These are phyloP conservation scores for Endotricha flammealis DNA, from an alignment of 2,888 invertebrate genomes.

Conservation along the genomic window DNA sequence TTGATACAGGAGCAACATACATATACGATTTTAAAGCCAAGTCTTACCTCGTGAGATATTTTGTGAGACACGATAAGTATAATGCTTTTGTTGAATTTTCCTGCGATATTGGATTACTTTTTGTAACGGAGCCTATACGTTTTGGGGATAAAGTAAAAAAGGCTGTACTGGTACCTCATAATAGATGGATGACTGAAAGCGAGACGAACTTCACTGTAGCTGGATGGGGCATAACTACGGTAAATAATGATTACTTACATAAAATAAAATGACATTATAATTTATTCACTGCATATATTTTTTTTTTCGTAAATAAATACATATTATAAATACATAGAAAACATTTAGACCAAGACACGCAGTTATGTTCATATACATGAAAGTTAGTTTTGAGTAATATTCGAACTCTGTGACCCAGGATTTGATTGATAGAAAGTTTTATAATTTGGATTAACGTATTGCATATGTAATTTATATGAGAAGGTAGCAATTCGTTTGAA, in stretches of 20 bases:
- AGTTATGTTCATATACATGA: too few species aligned
- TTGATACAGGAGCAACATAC: constrained; percentile 41
- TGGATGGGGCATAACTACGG: constrained; percentile 58
- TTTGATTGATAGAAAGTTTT: too few species aligned
- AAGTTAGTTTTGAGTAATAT: too few species aligned
- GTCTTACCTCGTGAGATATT: constrained; percentile 26
- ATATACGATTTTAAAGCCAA: constrained; percentile 36
- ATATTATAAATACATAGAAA: too few species aligned
- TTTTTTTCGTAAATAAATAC: too few species aligned
- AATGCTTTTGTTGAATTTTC: constrained; percentile 37
- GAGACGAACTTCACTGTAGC: constrained; percentile 36
- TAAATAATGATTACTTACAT: constrained; percentile 19
- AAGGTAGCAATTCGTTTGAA: too few species aligned
- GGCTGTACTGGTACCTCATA: constrained; percentile 34
- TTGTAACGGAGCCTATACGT: constrained; percentile 31
- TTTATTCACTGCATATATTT: too few species aligned
- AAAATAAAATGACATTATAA: too few species aligned
- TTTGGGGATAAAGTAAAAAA: constrained; percentile 35
- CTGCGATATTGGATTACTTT: constrained; percentile 52
- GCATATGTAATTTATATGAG: too few species aligned
- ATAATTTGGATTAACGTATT: too few species aligned
- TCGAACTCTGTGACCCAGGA: too few species aligned
- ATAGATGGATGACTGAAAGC: constrained; percentile 41
- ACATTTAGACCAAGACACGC: too few species aligned
- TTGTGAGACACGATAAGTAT: constrained; percentile 42